Conservation (phyloP, 1,140 invertebrate genomes). For the Cataglyphis hispanica region DNA sequence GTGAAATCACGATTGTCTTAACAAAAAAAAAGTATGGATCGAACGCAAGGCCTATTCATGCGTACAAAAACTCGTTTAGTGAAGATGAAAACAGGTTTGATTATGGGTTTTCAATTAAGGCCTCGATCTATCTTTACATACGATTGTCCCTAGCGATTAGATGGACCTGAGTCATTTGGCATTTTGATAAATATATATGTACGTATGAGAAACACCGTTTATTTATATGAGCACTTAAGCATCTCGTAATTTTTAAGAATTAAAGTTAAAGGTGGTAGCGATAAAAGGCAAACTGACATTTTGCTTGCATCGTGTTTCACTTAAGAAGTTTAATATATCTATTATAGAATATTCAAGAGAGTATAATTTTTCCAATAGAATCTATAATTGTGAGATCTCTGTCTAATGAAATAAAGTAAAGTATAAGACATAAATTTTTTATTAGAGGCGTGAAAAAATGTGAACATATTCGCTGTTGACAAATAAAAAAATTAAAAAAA, state of each 20-base stretch:
- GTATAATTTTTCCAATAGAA: background rate
- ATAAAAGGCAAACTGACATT: background rate
- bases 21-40: background rate
- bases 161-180: background rate
- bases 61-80: conserved; percentile 10
- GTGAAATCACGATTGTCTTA: background rate
- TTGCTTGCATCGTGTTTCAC: background rate
- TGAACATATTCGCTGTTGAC: background rate
- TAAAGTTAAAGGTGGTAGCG: background rate
- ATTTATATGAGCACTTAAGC: background rate
- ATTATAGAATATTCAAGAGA: background rate
- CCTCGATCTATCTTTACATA: background rate
- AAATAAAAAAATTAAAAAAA: background rate
- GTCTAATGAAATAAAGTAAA: background rate
- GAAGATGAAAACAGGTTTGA: conserved; percentile 52
- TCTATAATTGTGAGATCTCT: too few species aligned
- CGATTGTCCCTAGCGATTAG: background rate
- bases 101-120: background rate
- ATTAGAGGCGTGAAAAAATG: too few species aligned
- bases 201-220: background rate
- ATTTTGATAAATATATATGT: conserved; percentile 1
- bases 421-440: background rate
- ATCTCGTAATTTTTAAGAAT: background rate
- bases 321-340: background rate
- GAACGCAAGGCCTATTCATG: background rate